These are phyloP conservation scores for Condylura cristata DNA, from an alignment of 2,113 vertebrate genomes.

Conservation along the genomic window DNA sequence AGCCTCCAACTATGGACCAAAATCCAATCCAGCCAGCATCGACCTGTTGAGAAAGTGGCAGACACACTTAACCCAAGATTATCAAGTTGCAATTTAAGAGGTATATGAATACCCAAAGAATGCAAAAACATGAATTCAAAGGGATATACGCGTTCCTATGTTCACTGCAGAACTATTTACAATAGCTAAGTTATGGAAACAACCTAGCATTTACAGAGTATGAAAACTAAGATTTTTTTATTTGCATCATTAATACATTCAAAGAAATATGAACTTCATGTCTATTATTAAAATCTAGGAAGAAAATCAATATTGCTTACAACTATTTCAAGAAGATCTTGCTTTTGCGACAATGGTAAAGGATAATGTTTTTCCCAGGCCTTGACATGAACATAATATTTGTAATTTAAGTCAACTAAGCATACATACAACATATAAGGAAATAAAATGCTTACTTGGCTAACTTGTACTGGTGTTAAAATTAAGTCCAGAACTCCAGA, in stretches of 20 bases:
- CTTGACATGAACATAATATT: not conserved
- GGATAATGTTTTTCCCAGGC: not conserved
- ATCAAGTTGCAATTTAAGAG: constrained; percentile 2
- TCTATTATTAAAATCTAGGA: constrained; percentile 20
- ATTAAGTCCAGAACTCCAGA: constrained; percentile 96
- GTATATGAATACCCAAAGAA: not conserved
- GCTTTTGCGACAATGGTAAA: constrained; percentile 1
- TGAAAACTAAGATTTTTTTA: constrained; percentile 11
- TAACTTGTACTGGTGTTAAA: constrained; percentile 94
- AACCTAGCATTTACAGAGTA: not conserved
- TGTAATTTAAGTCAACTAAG: constrained; percentile 57
- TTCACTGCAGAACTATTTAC: too few relatives aligned
- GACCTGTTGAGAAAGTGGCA: constrained; percentile 86
- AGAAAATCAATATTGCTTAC: constrained; percentile 37
- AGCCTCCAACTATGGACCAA: constrained; percentile 97
- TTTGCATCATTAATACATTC: constrained; percentile 4
- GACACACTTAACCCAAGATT: constrained; percentile 24
- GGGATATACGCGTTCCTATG: too few relatives aligned
- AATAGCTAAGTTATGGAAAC: too few relatives aligned
- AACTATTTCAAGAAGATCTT: not conserved
- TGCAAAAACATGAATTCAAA: too few relatives aligned
- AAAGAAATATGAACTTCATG: constrained; percentile 31
- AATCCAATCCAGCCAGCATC: constrained; percentile 99
- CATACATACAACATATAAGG: constrained; percentile 34
- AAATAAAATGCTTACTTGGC: constrained; percentile 90